Base-by-base conservation (phyloP, 2,888 invertebrate genomes). In the Lordiphosa andalusiaca region DNA sequence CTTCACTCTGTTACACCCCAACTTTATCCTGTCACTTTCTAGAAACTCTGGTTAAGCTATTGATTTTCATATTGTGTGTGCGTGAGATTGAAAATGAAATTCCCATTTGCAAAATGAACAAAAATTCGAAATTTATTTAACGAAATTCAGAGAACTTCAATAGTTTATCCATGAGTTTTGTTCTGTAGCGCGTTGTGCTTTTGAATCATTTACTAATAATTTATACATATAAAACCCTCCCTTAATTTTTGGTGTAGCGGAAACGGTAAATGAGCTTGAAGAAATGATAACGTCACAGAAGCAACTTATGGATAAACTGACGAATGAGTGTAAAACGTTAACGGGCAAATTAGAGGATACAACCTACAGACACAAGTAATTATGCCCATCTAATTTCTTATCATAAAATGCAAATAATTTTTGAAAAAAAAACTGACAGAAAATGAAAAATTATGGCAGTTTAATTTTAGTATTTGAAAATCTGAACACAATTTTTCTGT, bases 291-390 rank as follows among this genome's bases (percentile, higher is more conserved):
- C 94, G 91, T 95, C 94, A 91, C 96, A 96, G 93, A 95, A 95
- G 93, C 94, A 94, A 93, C 94, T 95, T 93, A 95, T 96, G 94
- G 95, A 95, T 92, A 95, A 94, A 93, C 93, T 96, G 91, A 95
- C 95, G 89, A 92, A 92, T 89, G 95, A 96, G 92, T 96, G 96
- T 92, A 95, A 95, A 92, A 92, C 92, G 91, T 93, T 96, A 91
- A 96, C 96, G 89, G 92, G 94, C 91, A 95, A 95, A 92, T 93
- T 96, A 92, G 96, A 96, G 92, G 95, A 95, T 91, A 93, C 95
- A 90, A 94, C 93, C 90, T 92, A 93, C 91, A 94, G 94, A 91
- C 95, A 96, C 94, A 95, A 96, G 96, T 96, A 87, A 86, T 78
- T 87, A 78, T 81, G 44, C 55, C 21, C 6, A 23, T 4, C 33